Base-by-base conservation (phyloP, 2,888 invertebrate species). In the Protodeltote pygarga region DNA sequence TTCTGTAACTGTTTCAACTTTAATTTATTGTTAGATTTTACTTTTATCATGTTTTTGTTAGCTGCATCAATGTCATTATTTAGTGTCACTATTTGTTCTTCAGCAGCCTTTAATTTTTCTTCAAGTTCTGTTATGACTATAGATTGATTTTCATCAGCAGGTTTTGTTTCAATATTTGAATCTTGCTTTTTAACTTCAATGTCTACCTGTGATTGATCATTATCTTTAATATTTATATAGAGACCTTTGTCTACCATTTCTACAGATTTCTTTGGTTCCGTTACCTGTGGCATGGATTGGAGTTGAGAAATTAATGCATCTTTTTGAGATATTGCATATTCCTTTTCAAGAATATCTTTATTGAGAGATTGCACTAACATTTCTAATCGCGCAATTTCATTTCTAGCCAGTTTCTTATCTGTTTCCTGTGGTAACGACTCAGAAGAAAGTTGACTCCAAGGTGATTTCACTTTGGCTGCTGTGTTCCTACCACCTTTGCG, bases 1-100 rank as follows among this genome's bases (percentile, higher is more conserved):
- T 95, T 96, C 71, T 95, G 96, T 73, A 96, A 86, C 75, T 95
- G 95, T 78, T 96, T 97, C 29, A 95, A 80, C 87, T 96, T 96
- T 44, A 93, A 85, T 79, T 95, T 95, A 71, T 95, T 94, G 62
- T 93, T 93, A 1, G 95, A 95, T 79, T 96, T 96, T 5, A 95
- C 92, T 86, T 96, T 96, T 33, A 96, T 94, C 94, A 95, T 95
- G 73, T 93, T 94, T 77, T 96, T 96, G 74, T 97, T 97, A 17
- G 94, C 93, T 40, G 94, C 94, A 50, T 96, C 96, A 35, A 96
- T 86, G 75, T 96, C 95, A 63, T 94, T 94, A 49, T 94, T 95
- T 2, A 97, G 85, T 73, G 93, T 92, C 13, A 58, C 60, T 55
- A 92, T 89, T 73, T 92, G 91, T 14, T 86, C 79, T 37, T 87